A percentile compares a stretch with the other conserved stretches of the same genome.
phyloP scores from a whole-genome alignment of 2,113 vertebrate genomes.

The Nibea albiflora region DNA sequence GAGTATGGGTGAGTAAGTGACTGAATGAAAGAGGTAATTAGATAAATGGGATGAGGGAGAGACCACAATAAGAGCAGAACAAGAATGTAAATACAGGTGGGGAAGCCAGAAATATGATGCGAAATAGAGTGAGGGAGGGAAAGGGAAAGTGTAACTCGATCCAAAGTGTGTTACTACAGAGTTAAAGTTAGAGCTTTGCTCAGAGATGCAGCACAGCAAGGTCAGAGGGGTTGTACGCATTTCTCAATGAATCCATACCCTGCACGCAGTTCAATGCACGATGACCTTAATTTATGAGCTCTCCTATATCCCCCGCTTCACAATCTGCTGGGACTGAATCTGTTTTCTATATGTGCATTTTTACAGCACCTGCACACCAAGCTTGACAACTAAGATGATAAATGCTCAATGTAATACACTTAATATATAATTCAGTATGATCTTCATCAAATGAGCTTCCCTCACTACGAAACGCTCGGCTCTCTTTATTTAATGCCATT shows the following conservation, averaged over 20 bases:
- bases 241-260: slow-evolving; percentile 40
- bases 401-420: slow-evolving; percentile 36
- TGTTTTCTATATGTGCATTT: neutral
- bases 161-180: neutral
- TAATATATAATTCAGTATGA: slow-evolving; percentile 47
- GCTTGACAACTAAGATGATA: slow-evolving; percentile 12
- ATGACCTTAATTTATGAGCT: slow-evolving; percentile 32
- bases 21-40: slow-evolving; percentile 49
- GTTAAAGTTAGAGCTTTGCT: slow-evolving; percentile 22
- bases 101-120: slow-evolving; percentile 34
- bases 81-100: slow-evolving; percentile 30
- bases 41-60: slow-evolving; percentile 22
- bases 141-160: slow-evolving; percentile 4
- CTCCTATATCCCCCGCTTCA: neutral
- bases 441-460: slow-evolving; percentile 44
- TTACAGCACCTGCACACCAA: neutral
- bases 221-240: slow-evolving; percentile 32
- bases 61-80: slow-evolving; percentile 6
- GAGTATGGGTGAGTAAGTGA: slow-evolving; percentile 34
- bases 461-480: slow-evolving; percentile 22
- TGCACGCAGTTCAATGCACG: neutral
- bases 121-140: slow-evolving; percentile 35
- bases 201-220: slow-evolving; percentile 15
- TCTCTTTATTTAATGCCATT: slow-evolving; percentile 41
- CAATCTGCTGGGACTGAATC: slow-evolving; percentile 1